phyloP scores from a whole-genome alignment of 2,888 invertebrate genomes.

The Therioaphis trifolii region DNA sequence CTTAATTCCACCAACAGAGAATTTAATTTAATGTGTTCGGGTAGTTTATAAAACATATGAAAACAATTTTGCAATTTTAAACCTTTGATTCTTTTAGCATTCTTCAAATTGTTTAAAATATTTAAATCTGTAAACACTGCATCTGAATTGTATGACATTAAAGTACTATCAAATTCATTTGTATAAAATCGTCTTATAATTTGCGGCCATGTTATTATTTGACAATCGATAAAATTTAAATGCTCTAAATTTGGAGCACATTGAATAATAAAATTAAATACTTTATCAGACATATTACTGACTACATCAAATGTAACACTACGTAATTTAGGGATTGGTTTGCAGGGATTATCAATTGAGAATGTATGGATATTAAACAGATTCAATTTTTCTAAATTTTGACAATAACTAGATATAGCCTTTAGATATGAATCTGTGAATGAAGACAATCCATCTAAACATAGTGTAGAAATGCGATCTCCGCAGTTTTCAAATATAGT shows the following conservation, averaged over 20 bases:
- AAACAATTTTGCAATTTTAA: neutral
- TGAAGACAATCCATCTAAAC: neutral
- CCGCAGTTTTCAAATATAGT: neutral
- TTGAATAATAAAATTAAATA: neutral
- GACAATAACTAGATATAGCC: neutral
- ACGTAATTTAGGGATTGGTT: neutral
- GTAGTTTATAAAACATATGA: neutral
- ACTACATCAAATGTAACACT: neutral
- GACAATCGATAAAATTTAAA: neutral
- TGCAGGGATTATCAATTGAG: neutral
- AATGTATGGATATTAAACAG: accelerated
- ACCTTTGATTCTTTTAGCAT: neutral
- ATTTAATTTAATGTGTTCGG: neutral
- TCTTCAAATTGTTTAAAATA: constrained; percentile 12
- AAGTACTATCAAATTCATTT: too few relatives aligned
- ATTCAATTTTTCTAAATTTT: constrained; percentile 4
- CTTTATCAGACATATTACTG: neutral
- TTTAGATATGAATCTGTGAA: neutral
- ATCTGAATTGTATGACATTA: neutral
- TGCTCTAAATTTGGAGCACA: neutral
- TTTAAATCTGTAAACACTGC: neutral
- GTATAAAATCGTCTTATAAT: constrained; percentile 6
- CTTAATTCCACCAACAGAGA: neutral
- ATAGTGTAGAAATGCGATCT: neutral
- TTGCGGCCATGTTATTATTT: neutral